A percentile compares a stretch with the other conserved stretches of the same genome.
Evolutionary conservation across 2,797 vertebrate genomes (phyloP).

Genomic region (Mormyrops attenuatus): DNA sequence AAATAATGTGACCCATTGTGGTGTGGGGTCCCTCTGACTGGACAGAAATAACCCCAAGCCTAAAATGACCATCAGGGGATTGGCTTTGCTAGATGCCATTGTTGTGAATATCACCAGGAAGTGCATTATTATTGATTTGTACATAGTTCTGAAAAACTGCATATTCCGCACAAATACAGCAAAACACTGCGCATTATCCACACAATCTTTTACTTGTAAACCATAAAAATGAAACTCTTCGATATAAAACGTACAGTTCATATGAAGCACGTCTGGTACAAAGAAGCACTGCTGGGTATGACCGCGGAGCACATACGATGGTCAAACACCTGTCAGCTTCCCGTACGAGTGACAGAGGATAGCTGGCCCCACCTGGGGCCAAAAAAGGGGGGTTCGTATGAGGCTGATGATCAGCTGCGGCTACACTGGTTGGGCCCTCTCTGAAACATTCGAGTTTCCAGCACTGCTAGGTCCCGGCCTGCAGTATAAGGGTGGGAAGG

Average conservation of each 20-base stretch:
- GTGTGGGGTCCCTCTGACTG: not conserved
- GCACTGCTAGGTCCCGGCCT: conserved; percentile 50
- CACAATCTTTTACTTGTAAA: conserved; percentile 81
- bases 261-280: conserved; percentile 76
- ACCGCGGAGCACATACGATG: conserved; percentile 61
- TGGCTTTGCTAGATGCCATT: not conserved
- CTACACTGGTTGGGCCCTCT: not conserved
- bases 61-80: not conserved
- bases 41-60: not conserved
- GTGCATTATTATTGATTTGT: not conserved
- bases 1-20: not conserved
- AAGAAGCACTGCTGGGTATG: conserved; percentile 74
- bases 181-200: conserved; percentile 52
- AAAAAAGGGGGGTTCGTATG: not conserved
- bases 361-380: not conserved
- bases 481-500: conserved; percentile 62
- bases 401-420: not conserved
- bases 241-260: conserved; percentile 80
- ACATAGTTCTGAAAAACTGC: not conserved
- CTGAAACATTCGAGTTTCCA: conserved; percentile 44
- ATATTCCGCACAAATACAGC: not conserved
- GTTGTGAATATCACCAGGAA: not conserved
- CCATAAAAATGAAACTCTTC: conserved; percentile 79
- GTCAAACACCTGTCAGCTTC: conserved; percentile 72
- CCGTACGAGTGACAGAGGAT: not conserved